These are phyloP conservation scores for Laspeyria flexula DNA, from an alignment of 2,888 invertebrate genomes.

Conservation along the genomic window DNA sequence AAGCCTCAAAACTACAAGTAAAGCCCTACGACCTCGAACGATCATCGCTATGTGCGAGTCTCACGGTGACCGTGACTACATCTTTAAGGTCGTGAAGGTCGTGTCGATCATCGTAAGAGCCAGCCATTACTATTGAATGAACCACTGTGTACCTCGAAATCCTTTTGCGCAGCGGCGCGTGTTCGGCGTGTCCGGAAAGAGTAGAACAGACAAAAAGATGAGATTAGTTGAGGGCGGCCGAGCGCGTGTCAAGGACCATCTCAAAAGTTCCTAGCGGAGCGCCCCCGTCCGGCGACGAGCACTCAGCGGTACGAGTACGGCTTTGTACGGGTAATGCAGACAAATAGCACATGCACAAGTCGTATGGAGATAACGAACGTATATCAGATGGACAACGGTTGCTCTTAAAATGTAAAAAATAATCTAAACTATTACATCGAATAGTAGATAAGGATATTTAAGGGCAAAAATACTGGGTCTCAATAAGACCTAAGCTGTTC, in stretches of 20 bases:
- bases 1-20: conserved; percentile 87
- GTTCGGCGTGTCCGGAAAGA: conserved; percentile 90
- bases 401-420: conserved; percentile 70
- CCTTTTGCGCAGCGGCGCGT: conserved; percentile 90
- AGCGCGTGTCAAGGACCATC: conserved; percentile 93
- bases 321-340: conserved; percentile 58
- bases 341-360: conserved; percentile 79
- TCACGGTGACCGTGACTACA: conserved; percentile 74
- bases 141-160: conserved; percentile 93
- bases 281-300: conserved; percentile 30
- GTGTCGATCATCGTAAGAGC: conserved; percentile 79
- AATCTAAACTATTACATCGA: conserved; percentile 80
- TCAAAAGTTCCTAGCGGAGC: conserved; percentile 93
- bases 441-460: conserved; percentile 71
- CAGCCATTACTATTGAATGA: conserved; percentile 83
- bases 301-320: conserved; percentile 36
- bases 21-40: conserved; percentile 86
- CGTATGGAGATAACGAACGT: conserved; percentile 57
- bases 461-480: conserved; percentile 67
- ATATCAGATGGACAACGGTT: conserved; percentile 72
- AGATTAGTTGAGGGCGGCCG: conserved; percentile 87
- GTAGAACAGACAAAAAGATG: conserved; percentile 89
- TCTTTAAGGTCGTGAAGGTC: conserved; percentile 70
- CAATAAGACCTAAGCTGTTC: conserved; percentile 70
- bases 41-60: conserved; percentile 75